Conservation (phyloP, 2,113 vertebrate genomes). For the Lates calcarifer region DNA sequence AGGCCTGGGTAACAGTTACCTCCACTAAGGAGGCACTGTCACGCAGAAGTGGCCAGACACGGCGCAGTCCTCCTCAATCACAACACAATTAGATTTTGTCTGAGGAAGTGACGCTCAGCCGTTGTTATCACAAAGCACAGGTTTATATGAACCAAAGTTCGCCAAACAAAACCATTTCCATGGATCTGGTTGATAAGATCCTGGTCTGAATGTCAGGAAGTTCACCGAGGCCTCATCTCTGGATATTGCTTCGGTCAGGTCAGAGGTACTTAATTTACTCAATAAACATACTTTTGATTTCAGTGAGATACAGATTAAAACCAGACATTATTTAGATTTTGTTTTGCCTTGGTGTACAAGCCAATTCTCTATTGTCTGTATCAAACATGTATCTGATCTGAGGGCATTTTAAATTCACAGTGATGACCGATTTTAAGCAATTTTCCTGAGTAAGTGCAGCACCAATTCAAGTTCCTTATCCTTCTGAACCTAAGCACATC, state of each 20-base stretch:
- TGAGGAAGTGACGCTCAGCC: constrained; percentile 55
- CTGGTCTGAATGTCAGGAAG: constrained; percentile 29
- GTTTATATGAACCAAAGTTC: constrained; percentile 47
- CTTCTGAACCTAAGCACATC: constrained; percentile 1
- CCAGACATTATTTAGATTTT: not conserved
- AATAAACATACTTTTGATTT: constrained; percentile 24
- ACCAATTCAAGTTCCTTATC: not conserved
- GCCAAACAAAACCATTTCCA: constrained; percentile 41
- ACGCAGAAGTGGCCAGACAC: constrained; percentile 80
- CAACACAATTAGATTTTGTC: constrained; percentile 66
- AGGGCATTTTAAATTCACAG: constrained; percentile 29
- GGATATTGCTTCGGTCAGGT: not conserved
- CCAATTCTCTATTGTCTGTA: not conserved
- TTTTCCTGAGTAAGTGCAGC: constrained; percentile 49
- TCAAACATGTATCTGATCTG: constrained; percentile 12
- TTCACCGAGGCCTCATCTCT: constrained; percentile 16
- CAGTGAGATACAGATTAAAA: not conserved
- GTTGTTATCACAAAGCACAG: constrained; percentile 41
- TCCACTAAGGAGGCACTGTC: constrained; percentile 80
- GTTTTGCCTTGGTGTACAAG: not conserved
- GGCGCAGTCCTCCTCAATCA: constrained; percentile 59
- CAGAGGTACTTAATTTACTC: constrained; percentile 6
- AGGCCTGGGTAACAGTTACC: constrained; percentile 80
- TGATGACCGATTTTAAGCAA: constrained; percentile 35
- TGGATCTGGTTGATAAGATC: constrained; percentile 32